Conservation (phyloP, 2,113 vertebrate species). For the Herpetotheres cachinnans region DNA sequence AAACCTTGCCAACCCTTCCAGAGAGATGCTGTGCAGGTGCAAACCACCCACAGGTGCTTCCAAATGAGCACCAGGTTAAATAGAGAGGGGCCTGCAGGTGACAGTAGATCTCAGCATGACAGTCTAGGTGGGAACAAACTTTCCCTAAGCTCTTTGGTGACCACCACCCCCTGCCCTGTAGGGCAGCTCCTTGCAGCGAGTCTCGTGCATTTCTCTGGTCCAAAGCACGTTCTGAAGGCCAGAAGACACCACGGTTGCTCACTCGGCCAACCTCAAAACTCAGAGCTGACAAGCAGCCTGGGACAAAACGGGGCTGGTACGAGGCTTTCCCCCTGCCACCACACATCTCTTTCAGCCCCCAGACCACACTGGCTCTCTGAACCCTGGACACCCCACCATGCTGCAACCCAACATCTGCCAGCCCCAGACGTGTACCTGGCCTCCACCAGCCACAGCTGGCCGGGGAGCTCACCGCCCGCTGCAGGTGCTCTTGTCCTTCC, state of each 20-base stretch:
- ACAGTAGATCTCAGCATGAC: background rate
- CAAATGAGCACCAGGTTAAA: background rate
- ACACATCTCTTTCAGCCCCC: background rate
- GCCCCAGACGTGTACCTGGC: background rate
- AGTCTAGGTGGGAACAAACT: background rate
- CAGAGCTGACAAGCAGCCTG: background rate
- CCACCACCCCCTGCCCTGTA: background rate
- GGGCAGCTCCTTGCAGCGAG: background rate
- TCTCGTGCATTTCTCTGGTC: background rate
- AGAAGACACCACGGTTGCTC: background rate
- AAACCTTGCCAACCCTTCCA: background rate
- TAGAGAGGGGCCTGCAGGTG: background rate
- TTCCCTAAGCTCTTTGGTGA: background rate
- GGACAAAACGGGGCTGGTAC: background rate
- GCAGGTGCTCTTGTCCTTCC: background rate
- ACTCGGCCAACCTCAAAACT: background rate
- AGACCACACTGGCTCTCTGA: background rate
- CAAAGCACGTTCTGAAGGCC: background rate
- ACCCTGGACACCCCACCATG: background rate
- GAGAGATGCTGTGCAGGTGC: background rate
- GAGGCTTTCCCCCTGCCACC: background rate
- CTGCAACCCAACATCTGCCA: background rate
- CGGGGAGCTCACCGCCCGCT: rapidly evolving
- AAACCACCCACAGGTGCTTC: background rate
- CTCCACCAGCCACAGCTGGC: background rate